These are phyloP conservation scores for Pelmatolapia mariae DNA, from an alignment of 2,113 vertebrate species.

Conservation along the genomic window DNA sequence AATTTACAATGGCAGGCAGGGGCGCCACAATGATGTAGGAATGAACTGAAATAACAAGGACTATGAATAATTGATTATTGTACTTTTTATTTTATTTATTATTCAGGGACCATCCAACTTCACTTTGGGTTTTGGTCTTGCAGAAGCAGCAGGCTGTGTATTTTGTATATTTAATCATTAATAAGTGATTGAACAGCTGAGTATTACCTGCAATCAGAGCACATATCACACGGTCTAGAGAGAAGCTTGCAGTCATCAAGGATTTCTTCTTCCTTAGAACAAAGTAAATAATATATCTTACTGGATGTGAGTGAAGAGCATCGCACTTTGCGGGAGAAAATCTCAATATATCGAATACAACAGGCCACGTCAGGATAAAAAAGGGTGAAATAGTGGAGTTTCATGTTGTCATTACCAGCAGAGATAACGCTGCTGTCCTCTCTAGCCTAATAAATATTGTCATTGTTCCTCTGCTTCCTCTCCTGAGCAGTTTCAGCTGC, in stretches of 20 bases:
- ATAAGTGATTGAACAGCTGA: background rate
- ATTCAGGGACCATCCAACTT: background rate
- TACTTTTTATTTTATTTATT: background rate
- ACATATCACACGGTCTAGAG: background rate
- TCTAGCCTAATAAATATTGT: background rate
- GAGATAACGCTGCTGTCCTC: constrained; percentile 8
- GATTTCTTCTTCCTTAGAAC: background rate
- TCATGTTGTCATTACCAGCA: constrained; percentile 4
- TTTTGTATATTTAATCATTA: constrained; percentile 10
- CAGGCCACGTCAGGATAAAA: background rate
- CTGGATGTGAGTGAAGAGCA: constrained; percentile 7
- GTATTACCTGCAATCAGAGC: constrained; percentile 1
- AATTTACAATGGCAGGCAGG: background rate
- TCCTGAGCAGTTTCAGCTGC: constrained; percentile 10
- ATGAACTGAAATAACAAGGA: background rate
- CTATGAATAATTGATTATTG: constrained; percentile 2
- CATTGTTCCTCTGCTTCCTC: background rate
- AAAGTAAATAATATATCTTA: constrained; percentile 28
- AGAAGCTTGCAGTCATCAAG: background rate
- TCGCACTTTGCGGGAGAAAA: background rate
- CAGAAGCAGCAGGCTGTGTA: background rate
- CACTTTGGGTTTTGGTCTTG: background rate
- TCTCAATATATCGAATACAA: background rate
- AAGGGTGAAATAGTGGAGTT: background rate
- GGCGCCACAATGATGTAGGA: background rate